Conservation (phyloP, 2,113 vertebrate species). For the Muntiacus muntjak region DNA sequence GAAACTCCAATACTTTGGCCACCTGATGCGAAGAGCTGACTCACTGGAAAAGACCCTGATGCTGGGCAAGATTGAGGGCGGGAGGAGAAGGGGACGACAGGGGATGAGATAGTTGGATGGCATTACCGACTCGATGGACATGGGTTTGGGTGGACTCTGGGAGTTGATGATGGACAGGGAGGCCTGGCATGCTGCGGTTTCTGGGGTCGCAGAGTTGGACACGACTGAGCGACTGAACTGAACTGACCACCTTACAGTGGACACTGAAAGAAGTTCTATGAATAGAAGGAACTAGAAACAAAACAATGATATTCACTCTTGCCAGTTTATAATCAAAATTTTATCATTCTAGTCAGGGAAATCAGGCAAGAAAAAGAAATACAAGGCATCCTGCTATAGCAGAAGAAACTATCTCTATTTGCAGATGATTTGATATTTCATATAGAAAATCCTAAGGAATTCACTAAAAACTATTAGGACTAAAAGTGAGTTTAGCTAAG, state of each 20-base stretch:
- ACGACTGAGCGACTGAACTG: no score
- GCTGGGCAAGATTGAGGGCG: no score
- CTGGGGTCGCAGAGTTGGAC: no score
- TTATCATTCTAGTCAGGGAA: background rate
- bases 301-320: background rate
- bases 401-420: slow-evolving; percentile 18
- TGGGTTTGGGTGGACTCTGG: no score
- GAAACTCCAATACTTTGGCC: no score
- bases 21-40: no score
- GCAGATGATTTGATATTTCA: background rate
- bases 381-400: background rate
- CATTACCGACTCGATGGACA: no score
- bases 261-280: background rate
- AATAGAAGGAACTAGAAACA: background rate
- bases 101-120: no score
- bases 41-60: no score
- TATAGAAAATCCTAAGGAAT: background rate
- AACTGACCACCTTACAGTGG: background rate
- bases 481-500: background rate
- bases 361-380: background rate
- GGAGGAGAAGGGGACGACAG: no score
- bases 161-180: no score
- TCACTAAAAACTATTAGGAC: background rate
- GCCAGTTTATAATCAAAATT: background rate
- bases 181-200: no score